Conservation (phyloP, 2,113 vertebrate genomes). For the Salminus brasiliensis region DNA sequence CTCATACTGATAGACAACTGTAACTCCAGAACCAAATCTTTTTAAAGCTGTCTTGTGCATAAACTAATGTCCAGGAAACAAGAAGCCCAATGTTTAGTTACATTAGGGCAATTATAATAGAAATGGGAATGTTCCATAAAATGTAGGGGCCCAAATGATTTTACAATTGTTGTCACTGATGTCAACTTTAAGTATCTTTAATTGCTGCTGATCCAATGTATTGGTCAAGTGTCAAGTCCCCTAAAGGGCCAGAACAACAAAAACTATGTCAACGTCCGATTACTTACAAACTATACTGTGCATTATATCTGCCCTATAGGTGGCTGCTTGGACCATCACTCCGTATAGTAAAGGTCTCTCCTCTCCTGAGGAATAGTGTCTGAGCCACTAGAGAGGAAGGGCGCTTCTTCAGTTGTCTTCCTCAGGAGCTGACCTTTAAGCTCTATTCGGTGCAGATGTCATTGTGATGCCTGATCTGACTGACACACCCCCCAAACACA, state of each 20-base stretch:
- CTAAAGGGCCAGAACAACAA: neutral
- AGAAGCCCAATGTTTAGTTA: no score
- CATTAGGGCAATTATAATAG: no score
- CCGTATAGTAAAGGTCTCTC: constrained; percentile 39
- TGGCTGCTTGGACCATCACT: constrained; percentile 10
- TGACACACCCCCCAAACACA: constrained; percentile 40
- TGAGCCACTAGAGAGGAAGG: constrained; percentile 26
- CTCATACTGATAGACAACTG: no score
- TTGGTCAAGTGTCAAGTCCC: no score
- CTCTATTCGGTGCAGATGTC: constrained; percentile 50
- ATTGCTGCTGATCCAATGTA: no score
- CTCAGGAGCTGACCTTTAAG: constrained; percentile 60
- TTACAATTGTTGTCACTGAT: no score
- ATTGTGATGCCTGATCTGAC: constrained; percentile 44
- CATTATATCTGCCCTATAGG: constrained; percentile 23
- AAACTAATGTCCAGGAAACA: no score
- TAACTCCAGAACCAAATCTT: no score
- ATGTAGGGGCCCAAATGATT: no score
- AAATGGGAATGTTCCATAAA: no score
- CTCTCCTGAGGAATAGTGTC: constrained; percentile 33
- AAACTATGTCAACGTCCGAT: neutral
- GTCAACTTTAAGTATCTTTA: no score
- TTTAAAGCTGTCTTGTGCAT: no score
- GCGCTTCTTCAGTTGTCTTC: constrained; percentile 28
- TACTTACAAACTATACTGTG: neutral